Base-by-base conservation (phyloP, 1,140 invertebrate genomes). In the Parapsyche elsis region DNA sequence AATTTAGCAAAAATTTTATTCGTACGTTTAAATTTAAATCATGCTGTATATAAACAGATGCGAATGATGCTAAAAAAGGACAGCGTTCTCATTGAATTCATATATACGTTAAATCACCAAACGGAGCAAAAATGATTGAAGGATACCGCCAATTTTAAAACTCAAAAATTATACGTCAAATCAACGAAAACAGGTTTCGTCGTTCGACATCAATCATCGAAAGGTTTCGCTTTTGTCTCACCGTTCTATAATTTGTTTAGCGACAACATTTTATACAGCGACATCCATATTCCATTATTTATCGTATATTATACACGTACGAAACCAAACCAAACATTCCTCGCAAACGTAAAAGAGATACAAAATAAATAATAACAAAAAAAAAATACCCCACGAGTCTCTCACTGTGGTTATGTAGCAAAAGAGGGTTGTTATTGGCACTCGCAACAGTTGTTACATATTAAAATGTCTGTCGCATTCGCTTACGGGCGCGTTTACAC, bases 361-460 rank as follows among this genome's bases (percentile, higher is more conserved):
- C 30, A 38, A 38, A 4, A 38, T 38, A 38, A 38, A 38, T 4
- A 38, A 38, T 4, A 7, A 38, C 30, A 38, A 1, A 7, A 7
- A 7, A 7, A 7, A 7, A 38, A 38, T 38, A 38, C 30, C 30
- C 30, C 30, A 38, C 30, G 1, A 7, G 30, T 38, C 1, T 38
- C 30, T 4, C n/a, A 38, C 30, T 7, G 30, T 7, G 30, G 7
- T 38, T 4, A 61, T 21, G 57, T 21, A 21, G 21, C 49, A 12
- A 53, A 14, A 61, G 16, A 21, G 64, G 64, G 64, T 23, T 67
- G 64, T 26, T 67, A 67, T 67, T 67, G 64, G 21, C 64, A 26
- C 9, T 53, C 49, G 49, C 24, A 67, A 67, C 64, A 67, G 64
- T 67, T 67, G 64, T 67, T 67, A 67, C 64, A 67, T 67, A 67